Base-by-base conservation (phyloP, 2,888 invertebrate genomes). In the Baronia brevicornis region DNA sequence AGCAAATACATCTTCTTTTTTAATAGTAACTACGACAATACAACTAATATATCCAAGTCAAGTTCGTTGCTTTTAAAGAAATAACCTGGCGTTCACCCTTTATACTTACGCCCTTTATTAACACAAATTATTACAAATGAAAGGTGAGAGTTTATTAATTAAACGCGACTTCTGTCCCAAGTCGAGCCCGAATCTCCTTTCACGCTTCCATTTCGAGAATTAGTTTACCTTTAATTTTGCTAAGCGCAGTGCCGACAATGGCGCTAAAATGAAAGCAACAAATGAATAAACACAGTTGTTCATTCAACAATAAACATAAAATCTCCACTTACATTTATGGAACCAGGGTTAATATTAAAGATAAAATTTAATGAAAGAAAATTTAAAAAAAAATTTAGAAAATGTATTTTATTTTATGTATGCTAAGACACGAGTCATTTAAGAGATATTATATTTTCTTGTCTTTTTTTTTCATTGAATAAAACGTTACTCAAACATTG, bases 151-250 rank as follows among this genome's bases (percentile, higher is more conserved):
- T 48, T 44, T 48, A 52, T 52, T 55, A 50, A 55, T 54, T 54
- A 56, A 54, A 44, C 31, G 33, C 25, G 33, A 39, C 39, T 38
- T 45, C 41, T 44, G 43, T 42, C 43, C 38, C 25, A 15, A 38
- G 36, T 30, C 29, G 30, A 11, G 7, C 17, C 15, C n/a, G n/a
- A 23, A 9, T 21, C 36, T 41, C 42, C 43, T 31, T 39, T 40
- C 41, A 39, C 48, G 54, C 50, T 43, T 57, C 70, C 69, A 70
- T 74, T 75, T 65, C 48, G 49, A 44, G 63, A 69, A 77, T 78
- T 70, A 74, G 79, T 79, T 78, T 75, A 72, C 71, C 68, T 79
- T 79, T 69, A 68, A 78, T 78, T 72, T 71, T 57, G 61, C 56
- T 59, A 60, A 75, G 66, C 67, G 63, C 53, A 41, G 30, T 39